Conservation (phyloP, 2,113 vertebrate species). For the Bostrychus sinensis region DNA sequence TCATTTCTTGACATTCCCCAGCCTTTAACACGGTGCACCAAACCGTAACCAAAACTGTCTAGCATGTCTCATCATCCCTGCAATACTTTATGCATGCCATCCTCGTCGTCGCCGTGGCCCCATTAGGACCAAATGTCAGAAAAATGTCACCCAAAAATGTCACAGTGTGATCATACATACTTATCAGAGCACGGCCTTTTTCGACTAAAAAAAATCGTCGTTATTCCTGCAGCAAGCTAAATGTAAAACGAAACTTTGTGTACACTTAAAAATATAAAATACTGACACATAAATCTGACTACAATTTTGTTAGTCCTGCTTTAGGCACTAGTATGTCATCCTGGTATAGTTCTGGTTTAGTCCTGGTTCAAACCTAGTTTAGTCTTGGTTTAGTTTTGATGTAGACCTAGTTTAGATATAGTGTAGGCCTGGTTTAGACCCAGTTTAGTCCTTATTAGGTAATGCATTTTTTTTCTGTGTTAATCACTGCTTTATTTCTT, state of each 20-base stretch:
- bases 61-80: conserved; percentile 14
- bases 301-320: too few relatives aligned
- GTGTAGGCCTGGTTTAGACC: background rate
- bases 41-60: conserved; percentile 4
- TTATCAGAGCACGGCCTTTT: conserved; percentile 40
- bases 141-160: conserved; percentile 71
- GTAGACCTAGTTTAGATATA: background rate
- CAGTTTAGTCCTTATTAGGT: too few relatives aligned
- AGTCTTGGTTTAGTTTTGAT: too few relatives aligned
- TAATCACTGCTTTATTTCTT: too few relatives aligned
- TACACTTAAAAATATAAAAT: too few relatives aligned
- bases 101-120: conserved; percentile 43
- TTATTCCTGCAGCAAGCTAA: background rate
- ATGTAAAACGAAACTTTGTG: background rate
- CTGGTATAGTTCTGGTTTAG: too few relatives aligned
- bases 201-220: conserved; percentile 17
- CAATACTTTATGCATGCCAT: conserved; percentile 41
- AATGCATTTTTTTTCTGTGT: too few relatives aligned
- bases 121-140: conserved; percentile 70
- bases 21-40: conserved; percentile 15
- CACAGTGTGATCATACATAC: conserved; percentile 64
- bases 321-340: too few relatives aligned
- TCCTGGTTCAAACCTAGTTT: too few relatives aligned
- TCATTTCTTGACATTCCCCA: conserved; percentile 15
- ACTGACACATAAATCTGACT: too few relatives aligned